These are phyloP conservation scores for Crossocerus cetratus DNA, from an alignment of 2,888 invertebrate genomes.

Conservation along the genomic window DNA sequence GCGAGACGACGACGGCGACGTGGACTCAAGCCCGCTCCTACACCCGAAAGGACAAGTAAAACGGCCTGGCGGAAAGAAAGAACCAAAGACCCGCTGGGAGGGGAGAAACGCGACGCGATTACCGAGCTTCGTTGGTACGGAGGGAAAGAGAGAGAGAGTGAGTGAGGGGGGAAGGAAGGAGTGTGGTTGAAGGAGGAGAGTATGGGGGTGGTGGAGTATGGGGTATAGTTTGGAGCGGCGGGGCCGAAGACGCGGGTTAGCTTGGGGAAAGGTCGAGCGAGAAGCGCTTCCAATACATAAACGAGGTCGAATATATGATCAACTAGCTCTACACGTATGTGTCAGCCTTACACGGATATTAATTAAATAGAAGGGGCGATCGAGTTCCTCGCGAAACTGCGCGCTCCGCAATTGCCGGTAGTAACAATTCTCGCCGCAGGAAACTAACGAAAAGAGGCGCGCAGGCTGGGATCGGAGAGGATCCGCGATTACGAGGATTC, in stretches of 20 bases:
- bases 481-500: not conserved
- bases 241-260: not conserved
- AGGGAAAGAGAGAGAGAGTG: not conserved
- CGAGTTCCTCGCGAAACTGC: conserved; percentile 1
- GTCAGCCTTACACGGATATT: not conserved
- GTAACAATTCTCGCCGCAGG: not conserved
- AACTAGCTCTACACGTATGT: too few species aligned
- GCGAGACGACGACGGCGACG: conserved; percentile 31
- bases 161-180: not conserved
- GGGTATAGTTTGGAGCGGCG: not conserved
- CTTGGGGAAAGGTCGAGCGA: not conserved
- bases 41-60: conserved; percentile 53
- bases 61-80: conserved; percentile 39
- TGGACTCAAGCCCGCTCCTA: too few species aligned
- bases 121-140: conserved; percentile 12
- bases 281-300: conserved; percentile 1
- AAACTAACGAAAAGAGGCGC: not conserved
- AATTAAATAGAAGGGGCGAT: not conserved
- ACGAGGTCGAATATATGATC: not conserved
- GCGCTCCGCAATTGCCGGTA: not conserved
- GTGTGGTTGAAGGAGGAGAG: not conserved
- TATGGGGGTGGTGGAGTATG: not conserved
- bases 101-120: conserved; percentile 18
- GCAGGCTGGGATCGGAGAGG: not conserved
- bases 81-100: conserved; percentile 35